Percentiles rank a stretch among this genome's conserved stretches.
These are phyloP conservation scores for Muntiacus reevesi DNA, from an alignment of 2,113 vertebrate genomes.

Conservation along the genomic window DNA sequence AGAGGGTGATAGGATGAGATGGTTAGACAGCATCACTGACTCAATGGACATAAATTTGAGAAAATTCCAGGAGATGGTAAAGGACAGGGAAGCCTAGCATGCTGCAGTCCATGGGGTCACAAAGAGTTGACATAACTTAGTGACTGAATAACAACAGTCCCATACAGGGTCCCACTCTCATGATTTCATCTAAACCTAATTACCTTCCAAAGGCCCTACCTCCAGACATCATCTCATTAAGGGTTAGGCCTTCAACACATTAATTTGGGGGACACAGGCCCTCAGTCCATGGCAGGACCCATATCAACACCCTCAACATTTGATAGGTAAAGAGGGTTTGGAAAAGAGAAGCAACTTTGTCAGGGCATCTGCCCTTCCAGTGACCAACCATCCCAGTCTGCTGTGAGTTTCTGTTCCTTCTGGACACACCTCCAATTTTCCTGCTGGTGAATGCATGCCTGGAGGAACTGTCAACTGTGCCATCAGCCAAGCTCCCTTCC, in stretches of 20 bases:
- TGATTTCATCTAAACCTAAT: not conserved
- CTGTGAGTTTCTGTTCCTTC: rapidly evolving
- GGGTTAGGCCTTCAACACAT: not conserved
- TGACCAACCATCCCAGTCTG: not conserved
- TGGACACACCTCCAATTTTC: not conserved
- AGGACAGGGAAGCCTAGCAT: not conserved
- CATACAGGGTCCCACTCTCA: not conserved
- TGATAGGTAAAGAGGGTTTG: not conserved
- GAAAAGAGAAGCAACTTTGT: not conserved
- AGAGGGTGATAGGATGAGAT: not conserved
- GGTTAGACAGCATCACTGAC: not conserved
- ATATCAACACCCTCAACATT: rapidly evolving
- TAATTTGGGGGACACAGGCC: not conserved
- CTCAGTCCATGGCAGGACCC: not conserved
- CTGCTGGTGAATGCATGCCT: not conserved
- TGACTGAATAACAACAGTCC: not conserved
- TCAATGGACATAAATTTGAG: not conserved
- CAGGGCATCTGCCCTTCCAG: not conserved
- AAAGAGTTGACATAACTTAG: not conserved
- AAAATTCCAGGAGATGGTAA: not conserved
- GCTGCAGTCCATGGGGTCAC: not conserved
- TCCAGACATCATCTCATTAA: not conserved
- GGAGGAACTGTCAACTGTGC: no score
- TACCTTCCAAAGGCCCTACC: not conserved
- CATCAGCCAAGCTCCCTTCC: not conserved